Evolutionary conservation across 2,888 invertebrate genomes (phyloP).

Genomic region (Chaitophorus viminalis): DNA sequence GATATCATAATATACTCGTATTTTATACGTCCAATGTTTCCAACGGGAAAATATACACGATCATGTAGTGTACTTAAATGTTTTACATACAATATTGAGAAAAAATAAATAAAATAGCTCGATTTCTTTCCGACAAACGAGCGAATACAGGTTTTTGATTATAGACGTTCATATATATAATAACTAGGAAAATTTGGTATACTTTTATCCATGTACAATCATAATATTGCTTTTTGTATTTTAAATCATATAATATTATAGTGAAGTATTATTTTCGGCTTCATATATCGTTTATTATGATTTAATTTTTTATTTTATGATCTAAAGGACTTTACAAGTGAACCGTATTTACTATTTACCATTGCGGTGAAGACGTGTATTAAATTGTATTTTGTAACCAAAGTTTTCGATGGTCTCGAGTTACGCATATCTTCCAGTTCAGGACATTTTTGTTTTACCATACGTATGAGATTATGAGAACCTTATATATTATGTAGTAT

Average conservation of each 20-base stretch:
- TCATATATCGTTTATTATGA: neutral
- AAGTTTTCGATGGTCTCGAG: slow-evolving; percentile 30
- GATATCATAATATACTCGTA: neutral
- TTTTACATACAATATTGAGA: no score
- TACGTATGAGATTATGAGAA: slow-evolving; percentile 34
- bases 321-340: no score
- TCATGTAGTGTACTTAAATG: neutral
- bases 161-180: neutral
- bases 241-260: neutral
- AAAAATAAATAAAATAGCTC: neutral
- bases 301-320: neutral
- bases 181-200: neutral
- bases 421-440: slow-evolving; percentile 46
- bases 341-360: neutral
- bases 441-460: slow-evolving; percentile 17
- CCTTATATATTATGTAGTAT: slow-evolving; percentile 8
- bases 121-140: neutral
- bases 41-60: neutral
- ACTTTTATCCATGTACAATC: neutral
- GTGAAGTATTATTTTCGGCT: neutral
- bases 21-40: neutral
- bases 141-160: slow-evolving; percentile 24
- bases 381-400: slow-evolving; percentile 41
- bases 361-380: slow-evolving; percentile 16
- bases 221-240: neutral